Conservation (phyloP, 1,140 invertebrate species). For the Armadillidium nasatum region DNA sequence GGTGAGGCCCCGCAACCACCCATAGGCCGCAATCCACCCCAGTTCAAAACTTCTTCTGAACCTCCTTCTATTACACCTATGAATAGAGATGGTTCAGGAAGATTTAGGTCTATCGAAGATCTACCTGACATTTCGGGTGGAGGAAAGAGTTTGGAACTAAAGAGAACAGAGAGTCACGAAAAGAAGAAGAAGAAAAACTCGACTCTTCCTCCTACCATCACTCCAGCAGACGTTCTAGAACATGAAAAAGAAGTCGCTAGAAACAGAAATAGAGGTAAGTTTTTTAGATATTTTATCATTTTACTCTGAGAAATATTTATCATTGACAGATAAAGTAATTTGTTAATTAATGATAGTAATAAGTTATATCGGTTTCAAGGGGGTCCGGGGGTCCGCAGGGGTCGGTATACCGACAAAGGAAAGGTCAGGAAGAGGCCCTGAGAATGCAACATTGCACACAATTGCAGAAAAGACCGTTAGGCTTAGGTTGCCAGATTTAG, state of each 20-base stretch:
- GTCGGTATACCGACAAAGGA: too few species aligned
- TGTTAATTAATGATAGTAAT: too few species aligned
- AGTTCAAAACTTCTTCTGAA: background rate
- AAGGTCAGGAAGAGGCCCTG: too few species aligned
- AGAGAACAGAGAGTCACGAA: background rate
- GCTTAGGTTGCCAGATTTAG: too few species aligned
- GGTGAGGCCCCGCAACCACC: background rate
- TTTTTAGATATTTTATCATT: background rate
- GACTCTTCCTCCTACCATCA: background rate
- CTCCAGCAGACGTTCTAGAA: background rate
- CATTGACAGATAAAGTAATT: too few species aligned
- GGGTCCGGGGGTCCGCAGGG: too few species aligned
- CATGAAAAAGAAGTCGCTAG: background rate
- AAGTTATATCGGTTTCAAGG: too few species aligned
- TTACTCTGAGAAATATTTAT: too few species aligned
- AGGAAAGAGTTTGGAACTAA: background rate
- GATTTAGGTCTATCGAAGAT: background rate
- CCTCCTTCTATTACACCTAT: background rate
- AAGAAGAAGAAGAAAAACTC: background rate
- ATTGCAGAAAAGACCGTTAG: too few species aligned
- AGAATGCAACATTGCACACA: too few species aligned
- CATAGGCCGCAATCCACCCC: background rate
- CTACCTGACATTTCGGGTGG: background rate
- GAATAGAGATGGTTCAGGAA: background rate
- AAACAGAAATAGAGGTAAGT: background rate